Conservation (phyloP, 2,113 vertebrate genomes). For the Laticauda colubrina region DNA sequence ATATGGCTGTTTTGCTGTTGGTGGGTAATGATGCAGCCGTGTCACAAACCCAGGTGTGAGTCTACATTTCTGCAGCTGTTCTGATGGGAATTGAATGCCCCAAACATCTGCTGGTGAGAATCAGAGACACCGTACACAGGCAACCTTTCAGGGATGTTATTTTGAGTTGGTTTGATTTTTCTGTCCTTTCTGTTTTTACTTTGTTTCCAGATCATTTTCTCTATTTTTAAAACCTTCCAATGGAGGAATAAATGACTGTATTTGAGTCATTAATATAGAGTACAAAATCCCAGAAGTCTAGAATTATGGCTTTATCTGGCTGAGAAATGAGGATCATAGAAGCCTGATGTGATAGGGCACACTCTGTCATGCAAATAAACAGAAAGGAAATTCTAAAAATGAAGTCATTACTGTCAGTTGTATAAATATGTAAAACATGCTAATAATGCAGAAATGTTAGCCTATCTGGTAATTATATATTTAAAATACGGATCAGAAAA, state of each 20-base stretch:
- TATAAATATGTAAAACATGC: constrained; percentile 51
- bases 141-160: constrained; percentile 67
- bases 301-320: constrained; percentile 7
- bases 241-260: neutral
- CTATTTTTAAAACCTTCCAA: constrained; percentile 22
- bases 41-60: constrained; percentile 76
- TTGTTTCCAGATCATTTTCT: constrained; percentile 40
- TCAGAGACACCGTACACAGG: constrained; percentile 65
- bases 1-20: constrained; percentile 74
- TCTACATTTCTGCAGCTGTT: constrained; percentile 80
- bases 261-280: rapidly evolving
- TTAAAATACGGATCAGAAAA: constrained; percentile 41
- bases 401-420: constrained; percentile 57
- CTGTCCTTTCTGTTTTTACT: constrained; percentile 63
- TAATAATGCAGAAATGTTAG: constrained; percentile 46
- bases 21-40: constrained; percentile 75
- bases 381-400: constrained; percentile 57
- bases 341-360: constrained; percentile 55
- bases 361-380: constrained; percentile 60
- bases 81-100: constrained; percentile 76
- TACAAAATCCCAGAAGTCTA: neutral
- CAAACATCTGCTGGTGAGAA: constrained; percentile 77
- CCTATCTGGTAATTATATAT: constrained; percentile 43
- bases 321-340: constrained; percentile 49
- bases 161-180: constrained; percentile 48